Evolutionary conservation across 1,140 invertebrate species (phyloP), one percentile per base, ranked within the genome.

Genomic region (Neodiprion virginianus): DNA sequence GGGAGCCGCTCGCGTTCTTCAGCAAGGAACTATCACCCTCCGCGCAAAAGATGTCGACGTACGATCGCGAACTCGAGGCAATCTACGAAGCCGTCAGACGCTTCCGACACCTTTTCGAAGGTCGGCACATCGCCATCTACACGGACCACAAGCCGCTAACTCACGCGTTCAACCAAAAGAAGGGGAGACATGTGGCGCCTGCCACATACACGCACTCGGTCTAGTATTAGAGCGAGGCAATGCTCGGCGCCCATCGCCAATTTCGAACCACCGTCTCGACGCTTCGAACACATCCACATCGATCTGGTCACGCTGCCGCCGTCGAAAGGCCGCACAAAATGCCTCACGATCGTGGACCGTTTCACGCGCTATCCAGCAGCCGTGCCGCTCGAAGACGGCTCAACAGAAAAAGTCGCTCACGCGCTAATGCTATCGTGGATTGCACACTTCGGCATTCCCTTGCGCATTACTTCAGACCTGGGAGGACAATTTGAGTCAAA

Each of bases 381-480:
- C 1, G 65, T 78, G 12, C 80, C 83, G 1, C 65, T 85, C 9
- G 48, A 53, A n/a, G 70, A 80, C 48, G 81, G 83, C 7, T 73
- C 75, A 23, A 83, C 86, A 40, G 77, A 82, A 72, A 79, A 77
- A n/a, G 78, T 85, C 8, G 85, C 80, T 9, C n/a, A 72, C 28
- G 79, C 79, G 8, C 74, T 89, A 14, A 69, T 77, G 21, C 3
- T 72, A 3, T 40, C 68, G 8, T 88, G 84, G 83, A 82, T 88
- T 47, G 71, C 77, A 8, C 78, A 85, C 8, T 89, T 83, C 76
- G 88, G 88, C 1, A 50, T 74, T 1, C 84, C 86, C 2, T 12
- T 49, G 0, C 67, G 28, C 10, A 83, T 90, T 11, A 89, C 84
- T 0, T 87, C 85, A 0, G 88, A 90, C 74, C 82, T 82, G 70